These are phyloP conservation scores for Mycteria americana DNA, from an alignment of 2,797 vertebrate genomes.

Conservation along the genomic window DNA sequence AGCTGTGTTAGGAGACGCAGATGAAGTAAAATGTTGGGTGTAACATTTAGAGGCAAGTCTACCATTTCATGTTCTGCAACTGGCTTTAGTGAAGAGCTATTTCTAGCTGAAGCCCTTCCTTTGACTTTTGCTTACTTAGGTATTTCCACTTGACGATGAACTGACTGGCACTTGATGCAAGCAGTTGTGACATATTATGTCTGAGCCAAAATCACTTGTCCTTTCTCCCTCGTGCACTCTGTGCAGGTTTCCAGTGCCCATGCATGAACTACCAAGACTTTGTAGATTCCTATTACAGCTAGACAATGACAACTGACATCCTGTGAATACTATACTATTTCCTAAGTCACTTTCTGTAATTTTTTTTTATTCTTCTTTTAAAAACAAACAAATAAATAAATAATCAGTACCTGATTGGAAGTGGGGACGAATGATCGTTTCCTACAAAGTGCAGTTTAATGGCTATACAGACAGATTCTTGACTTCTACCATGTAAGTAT, in stretches of 20 bases:
- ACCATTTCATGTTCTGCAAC: neutral
- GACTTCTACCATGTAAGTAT: neutral
- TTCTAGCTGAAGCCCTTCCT: constrained; percentile 66
- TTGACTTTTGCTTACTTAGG: constrained; percentile 72
- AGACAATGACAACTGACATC: neutral
- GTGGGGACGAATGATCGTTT: neutral
- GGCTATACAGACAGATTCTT: neutral
- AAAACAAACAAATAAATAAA: no score
- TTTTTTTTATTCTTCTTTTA: neutral
- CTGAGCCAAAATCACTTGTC: constrained; percentile 45
- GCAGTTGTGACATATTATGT: constrained; percentile 60
- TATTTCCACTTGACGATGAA: constrained; percentile 66
- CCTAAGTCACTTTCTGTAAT: neutral
- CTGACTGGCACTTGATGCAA: constrained; percentile 53
- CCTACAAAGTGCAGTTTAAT: neutral
- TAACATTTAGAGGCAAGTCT: neutral
- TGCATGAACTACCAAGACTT: neutral
- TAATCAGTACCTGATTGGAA: neutral
- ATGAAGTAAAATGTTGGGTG: neutral
- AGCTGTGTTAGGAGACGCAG: neutral
- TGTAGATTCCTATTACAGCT: neutral
- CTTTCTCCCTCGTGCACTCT: neutral
- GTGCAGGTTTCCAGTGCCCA: neutral
- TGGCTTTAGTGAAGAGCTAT: constrained; percentile 62
- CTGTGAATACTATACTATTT: neutral